Evolutionary conservation across 2,888 invertebrate genomes (phyloP).

Genomic region (Ectemnius lituratus): DNA sequence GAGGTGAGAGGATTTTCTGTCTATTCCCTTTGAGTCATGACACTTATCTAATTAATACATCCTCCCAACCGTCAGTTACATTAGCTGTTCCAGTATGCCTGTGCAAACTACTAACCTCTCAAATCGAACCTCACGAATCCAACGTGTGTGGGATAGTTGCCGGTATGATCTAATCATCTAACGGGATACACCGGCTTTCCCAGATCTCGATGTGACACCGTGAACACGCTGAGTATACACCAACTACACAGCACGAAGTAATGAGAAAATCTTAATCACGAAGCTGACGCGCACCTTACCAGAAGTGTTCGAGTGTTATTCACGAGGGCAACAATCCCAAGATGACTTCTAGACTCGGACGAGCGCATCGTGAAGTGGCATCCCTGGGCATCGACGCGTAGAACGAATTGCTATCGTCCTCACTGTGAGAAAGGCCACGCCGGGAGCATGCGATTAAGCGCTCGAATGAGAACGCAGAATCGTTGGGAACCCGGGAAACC

Average conservation of each 20-base stretch:
- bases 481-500: slow-evolving; percentile 19
- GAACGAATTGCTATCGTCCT: slow-evolving; percentile 54
- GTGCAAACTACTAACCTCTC: too few species aligned
- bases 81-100: too few species aligned
- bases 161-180: neutral
- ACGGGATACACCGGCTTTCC: neutral
- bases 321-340: slow-evolving; percentile 49
- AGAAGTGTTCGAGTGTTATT: slow-evolving; percentile 10
- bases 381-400: slow-evolving; percentile 54
- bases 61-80: too few species aligned
- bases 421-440: slow-evolving; percentile 56
- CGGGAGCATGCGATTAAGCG: slow-evolving; percentile 42
- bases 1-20: too few species aligned
- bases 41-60: too few species aligned
- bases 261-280: slow-evolving; percentile 54
- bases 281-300: slow-evolving; percentile 48
- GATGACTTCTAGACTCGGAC: slow-evolving; percentile 29
- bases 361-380: slow-evolving; percentile 32
- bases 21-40: too few species aligned
- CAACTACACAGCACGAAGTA: slow-evolving; percentile 35
- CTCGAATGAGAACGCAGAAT: slow-evolving; percentile 32
- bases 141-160: too few species aligned
- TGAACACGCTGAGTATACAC: slow-evolving; percentile 12
- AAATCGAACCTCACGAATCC: too few species aligned
- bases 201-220: slow-evolving; percentile 9